Conservation (phyloP, 2,797 vertebrate genomes). For the Dendrocincla tyrannina region DNA sequence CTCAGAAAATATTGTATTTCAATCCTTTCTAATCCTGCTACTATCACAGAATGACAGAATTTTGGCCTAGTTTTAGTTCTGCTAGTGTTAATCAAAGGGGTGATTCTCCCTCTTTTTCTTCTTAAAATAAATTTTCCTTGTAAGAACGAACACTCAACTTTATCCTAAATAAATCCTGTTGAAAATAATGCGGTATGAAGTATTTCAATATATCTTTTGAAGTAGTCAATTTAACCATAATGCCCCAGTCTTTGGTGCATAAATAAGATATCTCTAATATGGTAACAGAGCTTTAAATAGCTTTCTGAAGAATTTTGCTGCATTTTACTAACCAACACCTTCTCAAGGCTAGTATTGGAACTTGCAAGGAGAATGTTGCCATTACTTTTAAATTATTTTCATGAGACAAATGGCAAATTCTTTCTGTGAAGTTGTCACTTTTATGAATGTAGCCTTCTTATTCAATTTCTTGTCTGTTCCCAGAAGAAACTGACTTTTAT, state of each 20-base stretch:
- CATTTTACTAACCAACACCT: not conserved
- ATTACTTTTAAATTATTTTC: not conserved
- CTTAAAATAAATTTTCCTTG: not conserved
- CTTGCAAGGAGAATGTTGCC: not conserved
- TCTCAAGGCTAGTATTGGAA: not conserved
- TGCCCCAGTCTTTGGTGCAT: not conserved
- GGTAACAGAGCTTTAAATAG: not conserved
- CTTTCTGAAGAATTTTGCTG: not conserved
- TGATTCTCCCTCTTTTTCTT: not conserved
- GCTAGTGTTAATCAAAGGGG: not conserved
- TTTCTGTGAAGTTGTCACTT: not conserved
- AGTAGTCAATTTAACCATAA: not conserved
- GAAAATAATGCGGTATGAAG: not conserved
- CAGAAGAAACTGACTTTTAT: not conserved
- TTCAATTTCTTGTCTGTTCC: not conserved
- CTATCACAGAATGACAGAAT: not conserved
- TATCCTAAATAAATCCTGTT: not conserved
- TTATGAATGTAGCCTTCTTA: not conserved
- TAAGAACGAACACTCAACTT: not conserved
- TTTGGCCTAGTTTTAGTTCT: not conserved
- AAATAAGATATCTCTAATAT: not conserved
- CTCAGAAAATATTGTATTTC: not conserved
- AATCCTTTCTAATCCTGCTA: not conserved
- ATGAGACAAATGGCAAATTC: not conserved
- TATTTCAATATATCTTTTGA: not conserved